Evolutionary conservation across 2,888 invertebrate genomes (phyloP), one percentile per base, ranked within the genome.

Genomic region (Stegana nigrithorax): DNA sequence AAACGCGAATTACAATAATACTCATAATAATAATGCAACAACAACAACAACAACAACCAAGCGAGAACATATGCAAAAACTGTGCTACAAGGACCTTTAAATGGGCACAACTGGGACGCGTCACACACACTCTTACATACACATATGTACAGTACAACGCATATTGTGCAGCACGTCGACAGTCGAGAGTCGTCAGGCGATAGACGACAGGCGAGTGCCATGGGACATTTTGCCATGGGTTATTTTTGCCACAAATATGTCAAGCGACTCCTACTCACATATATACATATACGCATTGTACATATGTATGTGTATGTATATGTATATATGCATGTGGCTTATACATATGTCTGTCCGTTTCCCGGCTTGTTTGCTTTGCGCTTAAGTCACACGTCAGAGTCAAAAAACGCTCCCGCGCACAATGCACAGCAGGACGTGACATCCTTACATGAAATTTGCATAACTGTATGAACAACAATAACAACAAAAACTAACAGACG

Each of bases 361-460:
- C 57, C 39, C 25, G 2, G 59, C 10, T 12, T 55, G 39, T 55
- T 29, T 64, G 67, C 65, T 57, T 59, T 69, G 76, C 68, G 44
- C 78, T 76, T 71, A 78, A 78, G 73, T 76, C 73, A 76, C 74
- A 76, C n/a, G n/a, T n/a, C n/a, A n/a, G n/a, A n/a, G n/a, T n/a
- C n/a, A n/a, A n/a, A n/a, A 71, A 4, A 39, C 50, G 36, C 32
- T 10, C 55, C 19, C 19, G 14, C 23, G n/a, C 14, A 29, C 50
- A 27, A n/a, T 29, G 19, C 10, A 12, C 60, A 60, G 53, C 76
- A 76, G 78, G 76, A 78, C 75, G 75, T 75, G 75, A 76, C 75
- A 75, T 75, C 74, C 73, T 75, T 75, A 78, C 75, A 75, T 75
- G 78, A 74, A 76, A 75, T 75, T 75, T 75, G 74, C 75, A 75